These are phyloP conservation scores for Jaculus jaculus DNA, from an alignment of 2,113 vertebrate species.

Conservation along the genomic window DNA sequence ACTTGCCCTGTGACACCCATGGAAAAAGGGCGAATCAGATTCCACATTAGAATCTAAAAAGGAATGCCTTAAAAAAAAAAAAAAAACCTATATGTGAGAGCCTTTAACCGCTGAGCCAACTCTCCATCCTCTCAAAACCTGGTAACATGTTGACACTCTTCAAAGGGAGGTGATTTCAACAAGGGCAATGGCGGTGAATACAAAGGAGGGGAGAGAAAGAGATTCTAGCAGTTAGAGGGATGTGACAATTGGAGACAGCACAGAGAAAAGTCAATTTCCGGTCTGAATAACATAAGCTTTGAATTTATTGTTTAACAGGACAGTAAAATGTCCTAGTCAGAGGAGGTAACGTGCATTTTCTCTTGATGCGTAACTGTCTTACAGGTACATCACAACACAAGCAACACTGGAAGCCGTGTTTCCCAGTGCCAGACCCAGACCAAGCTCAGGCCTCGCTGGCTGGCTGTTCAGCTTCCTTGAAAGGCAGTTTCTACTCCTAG, in stretches of 20 bases:
- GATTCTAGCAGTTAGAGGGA: constrained; percentile 20
- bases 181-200: not conserved
- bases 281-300: not conserved
- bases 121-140: too few species aligned
- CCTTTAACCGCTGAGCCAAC: too few species aligned
- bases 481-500: not conserved
- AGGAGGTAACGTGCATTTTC: not conserved
- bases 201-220: constrained; percentile 1
- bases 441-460: not conserved
- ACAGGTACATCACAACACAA: not conserved
- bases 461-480: not conserved
- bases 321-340: not conserved
- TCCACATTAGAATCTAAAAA: not conserved
- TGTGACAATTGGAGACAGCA: not conserved
- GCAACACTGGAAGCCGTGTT: not conserved
- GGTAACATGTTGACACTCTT: not conserved
- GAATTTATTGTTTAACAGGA: constrained; percentile 2
- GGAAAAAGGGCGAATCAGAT: not conserved
- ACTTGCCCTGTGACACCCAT: not conserved
- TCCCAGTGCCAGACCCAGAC: not conserved
- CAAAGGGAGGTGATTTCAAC: not conserved
- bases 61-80: not conserved
- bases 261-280: not conserved
- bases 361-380: not conserved
- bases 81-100: too few species aligned